phyloP scores from a whole-genome alignment of 2,113 vertebrate genomes.

The Myxocyprinus asiaticus region DNA sequence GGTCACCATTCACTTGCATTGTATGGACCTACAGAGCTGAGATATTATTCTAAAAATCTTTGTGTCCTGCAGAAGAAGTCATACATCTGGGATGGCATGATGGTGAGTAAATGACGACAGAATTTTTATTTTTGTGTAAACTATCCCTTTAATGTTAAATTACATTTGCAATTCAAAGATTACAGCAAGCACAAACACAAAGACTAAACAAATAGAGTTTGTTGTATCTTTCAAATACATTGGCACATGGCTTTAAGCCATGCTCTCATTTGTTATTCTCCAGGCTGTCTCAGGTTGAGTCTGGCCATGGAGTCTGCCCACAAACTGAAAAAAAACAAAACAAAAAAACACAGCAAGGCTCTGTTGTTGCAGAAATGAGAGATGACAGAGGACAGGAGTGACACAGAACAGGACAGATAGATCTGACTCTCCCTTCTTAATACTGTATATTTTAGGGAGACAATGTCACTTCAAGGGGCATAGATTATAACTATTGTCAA shows the following conservation, averaged over 20 bases:
- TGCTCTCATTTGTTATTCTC: conserved; percentile 3
- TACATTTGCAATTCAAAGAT: not conserved
- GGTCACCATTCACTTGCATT: too few relatives aligned
- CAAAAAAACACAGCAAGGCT: not conserved
- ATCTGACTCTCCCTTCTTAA: not conserved
- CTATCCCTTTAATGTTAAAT: too few relatives aligned
- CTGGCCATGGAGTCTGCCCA: not conserved
- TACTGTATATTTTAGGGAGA: not conserved
- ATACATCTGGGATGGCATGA: too few relatives aligned
- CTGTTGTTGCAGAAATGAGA: conserved; percentile 29
- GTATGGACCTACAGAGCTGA: too few relatives aligned
- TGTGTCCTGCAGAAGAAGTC: too few relatives aligned
- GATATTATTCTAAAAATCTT: too few relatives aligned
- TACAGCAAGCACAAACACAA: not conserved
- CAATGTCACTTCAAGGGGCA: too few relatives aligned
- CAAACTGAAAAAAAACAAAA: conserved; percentile 6
- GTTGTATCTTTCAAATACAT: too few relatives aligned
- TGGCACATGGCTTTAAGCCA: not conserved
- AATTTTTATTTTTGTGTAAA: too few relatives aligned
- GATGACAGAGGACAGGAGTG: not conserved
- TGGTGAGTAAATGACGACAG: too few relatives aligned
- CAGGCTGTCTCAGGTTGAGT: not conserved
- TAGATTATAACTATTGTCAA: not conserved
- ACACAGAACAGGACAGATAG: conserved; percentile 7
- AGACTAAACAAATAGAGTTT: not conserved